Base-by-base conservation (phyloP, 1,140 invertebrate species). In the Diachasma alloeum region DNA sequence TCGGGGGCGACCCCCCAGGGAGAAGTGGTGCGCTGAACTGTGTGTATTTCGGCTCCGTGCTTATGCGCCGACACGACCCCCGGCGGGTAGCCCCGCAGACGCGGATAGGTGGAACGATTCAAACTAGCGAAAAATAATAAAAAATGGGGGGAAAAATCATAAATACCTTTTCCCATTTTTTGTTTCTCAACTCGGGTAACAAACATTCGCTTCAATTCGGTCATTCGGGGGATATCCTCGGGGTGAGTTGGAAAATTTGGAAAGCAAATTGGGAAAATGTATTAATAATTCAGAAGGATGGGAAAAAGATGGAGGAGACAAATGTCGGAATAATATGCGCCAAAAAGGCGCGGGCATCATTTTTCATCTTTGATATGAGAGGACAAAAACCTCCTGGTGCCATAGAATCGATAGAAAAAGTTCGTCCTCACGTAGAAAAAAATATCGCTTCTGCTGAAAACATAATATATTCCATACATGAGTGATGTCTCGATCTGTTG, bases 61-160 rank as follows among this genome's bases (percentile, higher is more conserved):
- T 75, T 75, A 75, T 75, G 74, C 74, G 42, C 74, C 39, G 44
- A 68, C 74, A 75, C 66, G 74, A 74, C 59, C 72, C 36, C 72
- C 72, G 59, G 17, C 37, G 53, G 56, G 44, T 37, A 63, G 59
- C 59, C 19, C 24, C 24, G 31, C 36, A 74, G 59, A 66, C 72
- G 6, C 36, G 31, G 31, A 31, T 31, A 31, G 31, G 31, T 6
- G 31, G 31, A 31, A 31, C 44, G 0, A 11, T 24, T 44, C 53
- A 46, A 36, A 37, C 10, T 11, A 42, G 59, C 9, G 37, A 44
- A 31, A 39, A 19, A 39, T 11, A 15, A 74, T 46, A 66, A 66
- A 66, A 9, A 66, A 17, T 3, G 1, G 2, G 13, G 17, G 42
- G n/a, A 63, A 42, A 59, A 56, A 31, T 15, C 48, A 53, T 48